Percentiles rank a stretch among this genome's conserved stretches.
phyloP scores from a whole-genome alignment of 2,888 invertebrate species.

The Cryptophagus acutangulus region DNA sequence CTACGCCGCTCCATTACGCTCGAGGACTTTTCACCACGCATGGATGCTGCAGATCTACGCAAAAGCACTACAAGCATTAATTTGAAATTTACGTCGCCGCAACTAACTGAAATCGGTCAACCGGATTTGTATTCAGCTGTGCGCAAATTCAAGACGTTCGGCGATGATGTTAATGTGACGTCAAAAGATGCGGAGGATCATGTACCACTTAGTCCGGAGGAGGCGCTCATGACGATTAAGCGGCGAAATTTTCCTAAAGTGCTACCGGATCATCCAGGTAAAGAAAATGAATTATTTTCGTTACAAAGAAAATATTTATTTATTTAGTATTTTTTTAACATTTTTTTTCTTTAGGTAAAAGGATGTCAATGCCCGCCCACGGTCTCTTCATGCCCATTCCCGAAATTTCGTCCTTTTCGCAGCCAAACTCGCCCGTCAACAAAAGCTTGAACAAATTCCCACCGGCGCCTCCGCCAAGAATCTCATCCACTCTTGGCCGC shows the following conservation, averaged over 20 bases:
- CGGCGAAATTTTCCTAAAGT: slow-evolving; percentile 80
- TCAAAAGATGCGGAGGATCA: slow-evolving; percentile 56
- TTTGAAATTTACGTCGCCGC: slow-evolving; percentile 30
- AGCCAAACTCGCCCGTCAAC: slow-evolving; percentile 39
- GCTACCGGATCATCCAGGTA: slow-evolving; percentile 65
- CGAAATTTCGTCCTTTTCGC: slow-evolving; percentile 36
- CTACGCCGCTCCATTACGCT: slow-evolving; percentile 50
- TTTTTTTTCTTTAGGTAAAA: too few relatives aligned
- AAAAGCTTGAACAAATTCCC: slow-evolving; percentile 48
- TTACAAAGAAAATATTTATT: too few relatives aligned
- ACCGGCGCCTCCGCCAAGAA: slow-evolving; percentile 71
- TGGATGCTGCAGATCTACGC: slow-evolving; percentile 29
- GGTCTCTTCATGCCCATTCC: slow-evolving; percentile 39
- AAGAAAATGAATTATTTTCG: too few relatives aligned
- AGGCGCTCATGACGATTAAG: slow-evolving; percentile 68
- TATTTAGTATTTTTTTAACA: too few relatives aligned
- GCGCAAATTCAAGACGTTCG: slow-evolving; percentile 45
- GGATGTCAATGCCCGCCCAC: slow-evolving; percentile 61
- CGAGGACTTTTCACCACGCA: slow-evolving; percentile 42
- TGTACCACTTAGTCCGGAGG: slow-evolving; percentile 58
- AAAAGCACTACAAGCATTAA: slow-evolving; percentile 43
- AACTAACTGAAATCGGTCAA: slow-evolving; percentile 56
- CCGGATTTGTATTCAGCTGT: slow-evolving; percentile 44
- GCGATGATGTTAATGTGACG: slow-evolving; percentile 69
- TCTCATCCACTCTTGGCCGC: slow-evolving; percentile 62